Evolutionary conservation across 2,113 vertebrate genomes (phyloP).

Genomic region (Tichodroma muraria): DNA sequence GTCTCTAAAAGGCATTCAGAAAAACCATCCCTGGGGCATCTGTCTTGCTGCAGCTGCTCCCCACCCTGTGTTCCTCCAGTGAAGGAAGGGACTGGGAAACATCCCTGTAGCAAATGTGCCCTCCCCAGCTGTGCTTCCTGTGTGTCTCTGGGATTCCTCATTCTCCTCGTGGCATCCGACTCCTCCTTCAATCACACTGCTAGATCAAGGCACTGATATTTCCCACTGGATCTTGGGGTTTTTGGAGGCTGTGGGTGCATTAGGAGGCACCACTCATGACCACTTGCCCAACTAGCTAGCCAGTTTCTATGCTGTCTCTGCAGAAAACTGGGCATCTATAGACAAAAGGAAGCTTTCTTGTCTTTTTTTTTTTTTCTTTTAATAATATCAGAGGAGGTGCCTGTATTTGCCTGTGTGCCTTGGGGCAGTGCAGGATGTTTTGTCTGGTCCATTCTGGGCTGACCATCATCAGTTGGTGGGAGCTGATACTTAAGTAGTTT

Average conservation of each 20-base stretch:
- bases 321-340: background rate
- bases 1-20: background rate
- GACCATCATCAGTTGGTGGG: background rate
- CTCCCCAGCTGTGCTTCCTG: background rate
- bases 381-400: background rate
- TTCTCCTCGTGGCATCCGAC: background rate
- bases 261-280: background rate
- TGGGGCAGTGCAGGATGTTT: background rate
- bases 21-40: background rate
- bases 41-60: background rate
- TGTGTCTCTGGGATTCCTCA: background rate
- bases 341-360: background rate
- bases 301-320: background rate
- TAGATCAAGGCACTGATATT: background rate
- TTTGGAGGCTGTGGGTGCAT: background rate
- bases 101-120: background rate
- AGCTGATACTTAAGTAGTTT: background rate
- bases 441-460: background rate
- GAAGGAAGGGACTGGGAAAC: background rate
- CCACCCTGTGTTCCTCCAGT: background rate
- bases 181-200: background rate
- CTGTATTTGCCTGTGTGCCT: background rate
- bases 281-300: background rate
- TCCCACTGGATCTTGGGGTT: background rate
- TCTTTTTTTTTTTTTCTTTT: background rate